Conservation (phyloP, 2,797 vertebrate species). For the Falco novaeseelandiae region DNA sequence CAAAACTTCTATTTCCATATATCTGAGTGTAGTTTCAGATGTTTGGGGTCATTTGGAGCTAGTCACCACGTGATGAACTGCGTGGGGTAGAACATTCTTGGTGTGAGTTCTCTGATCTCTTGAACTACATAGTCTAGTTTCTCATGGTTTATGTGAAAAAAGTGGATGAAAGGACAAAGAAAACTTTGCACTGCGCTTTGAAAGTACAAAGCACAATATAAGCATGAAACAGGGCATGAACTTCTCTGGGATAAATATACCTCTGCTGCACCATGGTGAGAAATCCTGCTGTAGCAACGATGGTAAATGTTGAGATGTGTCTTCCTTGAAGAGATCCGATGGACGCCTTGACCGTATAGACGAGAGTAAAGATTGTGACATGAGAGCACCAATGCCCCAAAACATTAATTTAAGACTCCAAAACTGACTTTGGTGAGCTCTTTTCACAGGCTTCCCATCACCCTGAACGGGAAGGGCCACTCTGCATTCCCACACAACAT, state of each 20-base stretch:
- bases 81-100: background rate
- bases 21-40: background rate
- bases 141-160: background rate
- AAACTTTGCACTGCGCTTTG: background rate
- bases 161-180: background rate
- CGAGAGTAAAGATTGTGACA: background rate
- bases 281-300: background rate
- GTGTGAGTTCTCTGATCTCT: background rate
- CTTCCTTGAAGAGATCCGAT: background rate
- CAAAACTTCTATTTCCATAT: background rate
- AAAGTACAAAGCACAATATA: background rate
- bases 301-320: background rate
- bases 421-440: background rate
- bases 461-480: background rate
- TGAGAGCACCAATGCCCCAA: background rate
- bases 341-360: background rate
- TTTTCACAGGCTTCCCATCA: background rate
- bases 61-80: background rate
- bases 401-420: background rate
- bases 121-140: background rate
- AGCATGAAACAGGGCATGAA: background rate
- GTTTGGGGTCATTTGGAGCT: background rate
- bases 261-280: background rate
- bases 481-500: background rate
- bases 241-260: background rate